Conservation (phyloP, 1,140 invertebrate species). For the Vanessa atalanta region DNA sequence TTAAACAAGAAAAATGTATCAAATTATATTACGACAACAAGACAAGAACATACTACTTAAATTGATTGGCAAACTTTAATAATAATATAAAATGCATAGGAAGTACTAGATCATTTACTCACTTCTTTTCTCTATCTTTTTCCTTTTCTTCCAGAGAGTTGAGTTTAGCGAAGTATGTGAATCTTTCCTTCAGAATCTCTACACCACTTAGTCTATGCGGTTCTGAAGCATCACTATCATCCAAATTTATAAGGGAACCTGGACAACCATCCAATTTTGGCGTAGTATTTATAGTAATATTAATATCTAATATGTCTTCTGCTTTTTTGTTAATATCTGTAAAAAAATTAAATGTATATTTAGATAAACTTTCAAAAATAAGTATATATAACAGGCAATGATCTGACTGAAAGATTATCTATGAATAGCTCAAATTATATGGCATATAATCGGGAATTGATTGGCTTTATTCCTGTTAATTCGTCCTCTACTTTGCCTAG, state of each 20-base stretch:
- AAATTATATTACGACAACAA: too few species aligned
- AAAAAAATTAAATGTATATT: background rate
- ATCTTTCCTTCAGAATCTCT: conserved; percentile 83
- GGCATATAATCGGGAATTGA: background rate
- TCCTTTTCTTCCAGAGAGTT: conserved; percentile 76
- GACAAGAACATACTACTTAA: too few species aligned
- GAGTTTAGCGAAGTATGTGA: conserved; percentile 81
- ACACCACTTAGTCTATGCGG: conserved; percentile 79
- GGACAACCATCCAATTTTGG: conserved; percentile 82
- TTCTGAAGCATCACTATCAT: conserved; percentile 49
- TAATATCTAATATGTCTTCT: conserved; percentile 1
- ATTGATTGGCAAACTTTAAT: too few species aligned
- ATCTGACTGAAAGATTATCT: too few species aligned
- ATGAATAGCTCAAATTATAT: too few species aligned
- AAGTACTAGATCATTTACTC: conserved; percentile 21
- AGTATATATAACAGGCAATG: too few species aligned
- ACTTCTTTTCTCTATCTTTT: conserved; percentile 76
- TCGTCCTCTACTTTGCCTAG: too few species aligned
- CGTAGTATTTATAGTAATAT: conserved; percentile 19
- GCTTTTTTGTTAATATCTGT: background rate
- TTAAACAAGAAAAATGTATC: background rate
- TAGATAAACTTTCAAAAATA: too few species aligned
- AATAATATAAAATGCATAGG: too few species aligned
- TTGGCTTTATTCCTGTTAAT: too few species aligned
- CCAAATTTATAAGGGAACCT: conserved; percentile 83